Conservation (phyloP, 2,888 invertebrate genomes). For the Gnatocerus cornutus region DNA sequence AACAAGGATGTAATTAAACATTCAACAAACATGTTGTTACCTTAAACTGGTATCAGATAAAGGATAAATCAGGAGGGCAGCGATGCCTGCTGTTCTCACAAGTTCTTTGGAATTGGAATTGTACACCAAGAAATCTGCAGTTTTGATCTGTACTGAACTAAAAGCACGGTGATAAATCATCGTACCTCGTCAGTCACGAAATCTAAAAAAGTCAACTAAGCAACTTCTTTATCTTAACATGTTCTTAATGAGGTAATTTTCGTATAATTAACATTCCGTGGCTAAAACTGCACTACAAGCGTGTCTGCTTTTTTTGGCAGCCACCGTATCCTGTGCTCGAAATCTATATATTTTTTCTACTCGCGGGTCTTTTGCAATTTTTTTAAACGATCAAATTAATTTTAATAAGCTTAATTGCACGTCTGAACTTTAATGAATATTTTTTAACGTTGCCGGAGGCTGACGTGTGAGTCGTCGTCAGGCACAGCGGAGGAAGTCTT, state of each 20-base stretch:
- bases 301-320: slow-evolving; percentile 2
- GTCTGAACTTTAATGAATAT: neutral
- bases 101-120: no score
- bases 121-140: no score
- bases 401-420: slow-evolving; percentile 11
- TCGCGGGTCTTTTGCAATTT: neutral
- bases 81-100: no score
- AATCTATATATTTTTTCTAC: slow-evolving; percentile 6
- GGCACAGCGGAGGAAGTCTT: neutral
- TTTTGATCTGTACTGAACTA: no score
- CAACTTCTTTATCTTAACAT: no score
- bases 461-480: slow-evolving; percentile 5
- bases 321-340: slow-evolving; percentile 3
- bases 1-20: slow-evolving; percentile 42
- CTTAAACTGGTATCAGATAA: slow-evolving; percentile 32
- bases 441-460: slow-evolving; percentile 6
- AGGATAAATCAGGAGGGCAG: slow-evolving; percentile 1
- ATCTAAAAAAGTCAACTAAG: no score
- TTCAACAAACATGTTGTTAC: slow-evolving; percentile 34
- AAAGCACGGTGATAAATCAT: no score
- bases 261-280: neutral
- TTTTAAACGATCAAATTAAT: slow-evolving; percentile 6
- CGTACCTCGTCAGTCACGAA: no score
- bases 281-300: slow-evolving; percentile 10
- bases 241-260: neutral